phyloP scores from a whole-genome alignment of 2,113 vertebrate genomes.

The Rhinogobius similis region DNA sequence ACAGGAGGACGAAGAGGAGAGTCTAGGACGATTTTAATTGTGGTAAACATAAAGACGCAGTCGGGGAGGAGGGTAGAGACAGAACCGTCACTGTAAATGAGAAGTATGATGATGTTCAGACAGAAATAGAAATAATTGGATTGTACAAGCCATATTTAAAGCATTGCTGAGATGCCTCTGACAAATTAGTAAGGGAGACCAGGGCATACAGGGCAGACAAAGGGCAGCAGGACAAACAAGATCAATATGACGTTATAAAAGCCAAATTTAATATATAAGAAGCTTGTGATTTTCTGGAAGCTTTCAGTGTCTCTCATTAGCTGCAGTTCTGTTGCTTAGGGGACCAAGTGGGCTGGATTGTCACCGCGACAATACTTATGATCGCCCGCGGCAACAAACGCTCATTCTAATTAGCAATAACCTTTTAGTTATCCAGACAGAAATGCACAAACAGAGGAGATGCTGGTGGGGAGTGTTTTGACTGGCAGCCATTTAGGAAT shows the following conservation, averaged over 20 bases:
- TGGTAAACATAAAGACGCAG: slow-evolving; percentile 16
- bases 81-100: slow-evolving; percentile 23
- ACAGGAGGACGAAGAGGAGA: slow-evolving; percentile 6
- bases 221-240: slow-evolving; percentile 29
- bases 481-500: too few relatives aligned
- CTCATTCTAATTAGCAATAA: slow-evolving; percentile 71
- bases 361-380: slow-evolving; percentile 43
- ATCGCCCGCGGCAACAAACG: slow-evolving; percentile 51
- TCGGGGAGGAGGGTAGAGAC: not conserved
- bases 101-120: slow-evolving; percentile 41
- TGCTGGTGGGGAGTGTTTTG: slow-evolving; percentile 14
- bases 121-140: slow-evolving; percentile 47
- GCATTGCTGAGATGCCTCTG: slow-evolving; percentile 5
- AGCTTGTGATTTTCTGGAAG: slow-evolving; percentile 33
- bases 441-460: slow-evolving; percentile 35
- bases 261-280: slow-evolving; percentile 9
- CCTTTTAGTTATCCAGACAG: slow-evolving; percentile 57
- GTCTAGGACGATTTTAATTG: slow-evolving; percentile 45
- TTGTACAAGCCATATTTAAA: slow-evolving; percentile 45
- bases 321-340: slow-evolving; percentile 52
- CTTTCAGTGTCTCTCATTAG: slow-evolving; percentile 64
- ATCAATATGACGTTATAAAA: slow-evolving; percentile 30
- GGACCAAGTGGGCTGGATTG: slow-evolving; percentile 47
- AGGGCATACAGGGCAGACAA: slow-evolving; percentile 9
- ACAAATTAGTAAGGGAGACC: slow-evolving; percentile 39